Evolutionary conservation across 2,113 vertebrate genomes (phyloP).

Genomic region (Camelus dromedarius): DNA sequence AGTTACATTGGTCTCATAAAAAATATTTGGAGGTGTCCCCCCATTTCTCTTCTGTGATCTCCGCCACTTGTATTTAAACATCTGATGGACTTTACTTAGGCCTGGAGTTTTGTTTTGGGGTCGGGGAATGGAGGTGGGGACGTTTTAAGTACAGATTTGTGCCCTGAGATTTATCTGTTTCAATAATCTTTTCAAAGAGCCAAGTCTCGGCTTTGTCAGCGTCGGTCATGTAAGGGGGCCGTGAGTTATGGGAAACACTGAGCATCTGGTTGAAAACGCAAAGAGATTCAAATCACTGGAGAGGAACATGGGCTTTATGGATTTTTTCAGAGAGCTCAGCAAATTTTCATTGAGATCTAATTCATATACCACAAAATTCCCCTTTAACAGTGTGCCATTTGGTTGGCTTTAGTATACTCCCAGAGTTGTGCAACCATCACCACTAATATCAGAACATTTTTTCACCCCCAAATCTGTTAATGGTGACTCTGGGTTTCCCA

Average conservation of each 20-base stretch:
- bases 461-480: neutral
- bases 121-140: too few relatives aligned
- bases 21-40: neutral
- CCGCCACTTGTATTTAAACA: neutral
- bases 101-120: neutral
- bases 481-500: neutral
- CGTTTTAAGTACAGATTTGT: neutral
- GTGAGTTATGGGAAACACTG: fast-evolving
- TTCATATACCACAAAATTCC: neutral
- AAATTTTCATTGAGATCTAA: neutral
- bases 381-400: neutral
- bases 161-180: neutral
- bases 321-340: neutral
- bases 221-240: too few relatives aligned
- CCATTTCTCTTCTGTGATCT: neutral
- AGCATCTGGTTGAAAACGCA: neutral
- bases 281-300: neutral
- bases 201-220: neutral
- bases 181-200: neutral
- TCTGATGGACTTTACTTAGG: neutral
- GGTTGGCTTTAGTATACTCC: neutral
- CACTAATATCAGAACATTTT: neutral
- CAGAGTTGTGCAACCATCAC: neutral
- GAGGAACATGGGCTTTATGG: neutral
- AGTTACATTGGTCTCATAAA: neutral